Conservation (phyloP, 30 jellyfish, hydroid and myxozoan species). For the Cassiopea xamachana region DNA sequence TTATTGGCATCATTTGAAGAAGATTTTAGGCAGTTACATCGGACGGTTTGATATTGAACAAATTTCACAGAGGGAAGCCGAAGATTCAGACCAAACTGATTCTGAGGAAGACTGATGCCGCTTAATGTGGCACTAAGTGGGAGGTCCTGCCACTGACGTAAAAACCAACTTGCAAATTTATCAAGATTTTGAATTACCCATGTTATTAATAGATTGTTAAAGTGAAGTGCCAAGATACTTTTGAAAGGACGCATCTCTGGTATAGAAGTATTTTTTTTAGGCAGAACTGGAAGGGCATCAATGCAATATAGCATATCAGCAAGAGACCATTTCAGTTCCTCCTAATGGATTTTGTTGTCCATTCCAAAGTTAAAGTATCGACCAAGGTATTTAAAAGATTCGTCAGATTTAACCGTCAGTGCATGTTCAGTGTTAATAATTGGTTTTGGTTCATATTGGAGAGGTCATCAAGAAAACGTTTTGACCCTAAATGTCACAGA, state of each 20-base stretch:
- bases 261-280: neutral
- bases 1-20: neutral
- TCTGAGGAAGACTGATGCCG: neutral
- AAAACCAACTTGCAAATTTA: neutral
- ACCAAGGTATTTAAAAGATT: conserved; percentile 17
- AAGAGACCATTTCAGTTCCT: neutral
- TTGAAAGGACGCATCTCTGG: neutral
- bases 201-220: neutral
- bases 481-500: neutral
- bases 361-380: conserved; percentile 1
- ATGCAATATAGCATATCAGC: neutral
- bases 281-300: neutral
- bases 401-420: neutral
- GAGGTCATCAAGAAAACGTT: neutral
- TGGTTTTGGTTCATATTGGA: neutral
- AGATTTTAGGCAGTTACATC: neutral
- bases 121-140: neutral
- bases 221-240: neutral
- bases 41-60: neutral
- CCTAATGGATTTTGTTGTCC: neutral
- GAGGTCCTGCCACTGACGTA: neutral
- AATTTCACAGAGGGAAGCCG: conserved; percentile 12
- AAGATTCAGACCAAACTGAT: neutral
- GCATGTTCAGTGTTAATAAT: neutral
- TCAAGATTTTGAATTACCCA: neutral